Evolutionary conservation across 2,797 vertebrate genomes (phyloP), one percentile per base, ranked within the genome.

Genomic region (Sebastes iracundus): DNA sequence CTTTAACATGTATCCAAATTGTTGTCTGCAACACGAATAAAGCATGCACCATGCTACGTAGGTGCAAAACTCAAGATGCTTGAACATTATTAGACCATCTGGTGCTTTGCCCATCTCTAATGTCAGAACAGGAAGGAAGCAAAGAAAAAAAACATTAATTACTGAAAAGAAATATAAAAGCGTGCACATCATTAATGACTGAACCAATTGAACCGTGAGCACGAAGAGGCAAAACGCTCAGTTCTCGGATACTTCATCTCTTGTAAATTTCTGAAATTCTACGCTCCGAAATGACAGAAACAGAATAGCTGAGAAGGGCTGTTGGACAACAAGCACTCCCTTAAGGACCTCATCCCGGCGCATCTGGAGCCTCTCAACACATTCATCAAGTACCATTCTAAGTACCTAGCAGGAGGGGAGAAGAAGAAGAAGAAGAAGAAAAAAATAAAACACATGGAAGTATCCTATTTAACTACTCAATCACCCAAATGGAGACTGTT

Each of bases 401-500:
- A 88, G 55, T 74, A 72, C 74, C 80, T 58, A 59, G 65, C 76
- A 81, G 72, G 68, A 76, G 75, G 62, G 38, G 14, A 42, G 38
- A 42, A 42, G 38, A 22, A 23, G 25, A 16, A 27, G 52, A 22
- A 25, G 55, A 23, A 42, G 42, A 72, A 78, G 62, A 72, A 78
- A 81, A 75, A 77, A 30, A 13, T 30, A 33, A 35, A 23, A 64
- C 69, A 82, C 75, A 72, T 11, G 22, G 60, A 90, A 85, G 72
- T 85, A 75, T 88, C 78, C 72, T 71, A 84, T 90, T 91, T 89
- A 90, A 87, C 87, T 83, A 88, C 84, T 90, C 86, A 90, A 78
- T 91, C 89, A 88, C 82, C 75, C 82, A 85, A 92, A 92, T 89
- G 87, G 84, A 91, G 89, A 85, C 82, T 80, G 82, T 87, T 90